Percentiles rank a stretch among this genome's conserved stretches.
Conservation (phyloP, 2,113 vertebrate species). For the Barnardius zonarius region DNA sequence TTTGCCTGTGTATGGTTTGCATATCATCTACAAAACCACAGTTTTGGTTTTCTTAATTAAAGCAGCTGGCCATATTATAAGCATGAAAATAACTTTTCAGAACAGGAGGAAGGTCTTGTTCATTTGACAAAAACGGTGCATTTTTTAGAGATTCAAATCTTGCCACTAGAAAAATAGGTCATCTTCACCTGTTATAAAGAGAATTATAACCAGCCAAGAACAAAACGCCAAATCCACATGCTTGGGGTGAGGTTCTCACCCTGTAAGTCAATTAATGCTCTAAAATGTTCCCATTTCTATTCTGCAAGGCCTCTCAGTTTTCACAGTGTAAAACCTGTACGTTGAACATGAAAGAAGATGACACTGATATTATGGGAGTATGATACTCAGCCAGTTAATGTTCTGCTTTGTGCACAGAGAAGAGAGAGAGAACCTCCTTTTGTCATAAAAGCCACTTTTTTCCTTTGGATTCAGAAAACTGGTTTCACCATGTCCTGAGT, state of each 20-base stretch:
- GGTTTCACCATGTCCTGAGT: conserved; percentile 14
- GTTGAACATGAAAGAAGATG: conserved; percentile 7
- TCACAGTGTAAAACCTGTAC: neutral
- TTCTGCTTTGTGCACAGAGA: conserved; percentile 32
- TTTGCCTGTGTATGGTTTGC: neutral
- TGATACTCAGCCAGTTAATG: neutral
- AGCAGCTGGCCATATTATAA: neutral
- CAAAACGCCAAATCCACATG: neutral
- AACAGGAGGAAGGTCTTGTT: neutral
- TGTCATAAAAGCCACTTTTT: conserved; percentile 5
- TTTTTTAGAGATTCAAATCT: neutral
- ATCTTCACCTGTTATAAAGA: neutral
- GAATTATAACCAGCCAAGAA: neutral
- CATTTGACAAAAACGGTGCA: neutral
- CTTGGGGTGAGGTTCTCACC: neutral
- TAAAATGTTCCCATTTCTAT: conserved; percentile 3
- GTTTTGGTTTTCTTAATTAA: neutral
- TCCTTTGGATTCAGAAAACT: neutral
- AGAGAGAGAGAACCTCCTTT: conserved; percentile 6
- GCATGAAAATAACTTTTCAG: neutral
- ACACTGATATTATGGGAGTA: neutral
- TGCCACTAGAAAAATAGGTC: conserved; percentile 19
- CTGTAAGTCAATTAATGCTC: conserved; percentile 2
- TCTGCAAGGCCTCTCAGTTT: neutral
- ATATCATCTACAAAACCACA: neutral